Base-by-base conservation (phyloP, 2,113 vertebrate species). In the Toxotes jaculatrix region DNA sequence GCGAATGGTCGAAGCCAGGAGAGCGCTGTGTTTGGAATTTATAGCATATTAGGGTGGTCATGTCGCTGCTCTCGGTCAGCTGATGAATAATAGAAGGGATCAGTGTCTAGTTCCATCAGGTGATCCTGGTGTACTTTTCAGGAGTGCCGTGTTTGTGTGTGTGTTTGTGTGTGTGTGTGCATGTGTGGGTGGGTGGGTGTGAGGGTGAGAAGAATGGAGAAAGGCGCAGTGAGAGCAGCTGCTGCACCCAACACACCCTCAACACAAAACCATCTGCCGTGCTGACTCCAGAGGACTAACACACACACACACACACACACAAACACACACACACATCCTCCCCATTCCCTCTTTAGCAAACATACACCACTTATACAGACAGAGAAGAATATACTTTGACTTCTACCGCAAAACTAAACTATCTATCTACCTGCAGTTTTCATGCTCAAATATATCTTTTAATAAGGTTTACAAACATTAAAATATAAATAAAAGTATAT, bases 51-150 rank as follows among this genome's bases (percentile, higher is more conserved):
- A 74, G 34, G 64, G 67, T 51, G 82, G 63, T 75, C 56, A 49
- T 84, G 85, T 80, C 51, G 67, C 82, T 55, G 74, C 64, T 80
- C 62, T 55, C 5, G 64, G 65, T 77, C 66, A 82, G 71, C 79
- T 80, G 55, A 79, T 93, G 86, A 94, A 94, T 95, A 92, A 95
- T 93, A 85, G 36, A 94, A 49, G 27, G 59, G 72, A 78, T 85
- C 73, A 74, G 91, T 76, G 91, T 93, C 91, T 75, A 14, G 75
- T 92, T 93, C 82, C 85, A 74, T 93, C 91, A 87, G 88, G 87
- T 90, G 87, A 94, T 86, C 66, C 75, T 6, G 67, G 89, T 87
- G 80, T 89, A 78, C 73, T 81, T 92, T 92, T 89, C 87, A 80
- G 57, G 51, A 77, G 64, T 1, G 1, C 36, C n/a, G 73, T 67